Percentiles rank a stretch among this genome's conserved stretches.
Evolutionary conservation across 2,888 invertebrate genomes (phyloP).

Genomic region (Melanostoma scalare): DNA sequence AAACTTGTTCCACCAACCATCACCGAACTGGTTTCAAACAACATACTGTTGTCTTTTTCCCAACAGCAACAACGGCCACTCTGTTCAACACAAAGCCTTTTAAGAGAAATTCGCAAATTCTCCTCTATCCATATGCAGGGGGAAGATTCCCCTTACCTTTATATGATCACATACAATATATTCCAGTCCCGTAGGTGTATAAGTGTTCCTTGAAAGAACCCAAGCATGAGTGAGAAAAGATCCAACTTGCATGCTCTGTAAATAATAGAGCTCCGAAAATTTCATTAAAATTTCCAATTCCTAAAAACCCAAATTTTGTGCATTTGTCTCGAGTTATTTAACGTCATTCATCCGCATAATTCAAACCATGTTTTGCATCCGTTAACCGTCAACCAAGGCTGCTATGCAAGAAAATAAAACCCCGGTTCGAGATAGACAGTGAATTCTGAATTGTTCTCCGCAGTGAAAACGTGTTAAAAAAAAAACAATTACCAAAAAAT

Average conservation of each 20-base stretch:
- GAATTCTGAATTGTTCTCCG: neutral
- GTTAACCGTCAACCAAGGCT: conserved; percentile 20
- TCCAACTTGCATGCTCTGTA: conserved; percentile 62
- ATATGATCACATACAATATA: conserved; percentile 48
- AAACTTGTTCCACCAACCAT: conserved; percentile 11
- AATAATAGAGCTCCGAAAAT: conserved; percentile 63
- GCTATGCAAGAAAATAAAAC: conserved; percentile 15
- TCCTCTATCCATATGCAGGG: neutral
- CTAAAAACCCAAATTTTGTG: conserved; percentile 35
- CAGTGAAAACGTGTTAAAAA: conserved; percentile 52
- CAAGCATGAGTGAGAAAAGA: conserved; percentile 49
- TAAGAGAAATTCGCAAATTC: conserved; percentile 12
- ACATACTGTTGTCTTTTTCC: conserved; percentile 1
- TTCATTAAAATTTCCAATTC: conserved; percentile 50
- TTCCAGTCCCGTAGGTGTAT: conserved; percentile 4
- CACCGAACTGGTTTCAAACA: conserved; percentile 40
- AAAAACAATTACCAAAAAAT: conserved; percentile 33
- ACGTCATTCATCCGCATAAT: conserved; percentile 12
- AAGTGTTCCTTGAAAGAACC: conserved; percentile 3
- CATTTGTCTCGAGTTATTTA: conserved; percentile 26
- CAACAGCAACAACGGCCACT: neutral
- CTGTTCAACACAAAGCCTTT: neutral
- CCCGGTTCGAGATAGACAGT: conserved; percentile 21
- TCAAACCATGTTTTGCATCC: conserved; percentile 16
- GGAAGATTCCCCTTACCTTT: conserved; percentile 9